A percentile compares a stretch with the other conserved stretches of the same genome.
phyloP scores from a whole-genome alignment of 2,888 invertebrate species.

The Torymus texanus region DNA sequence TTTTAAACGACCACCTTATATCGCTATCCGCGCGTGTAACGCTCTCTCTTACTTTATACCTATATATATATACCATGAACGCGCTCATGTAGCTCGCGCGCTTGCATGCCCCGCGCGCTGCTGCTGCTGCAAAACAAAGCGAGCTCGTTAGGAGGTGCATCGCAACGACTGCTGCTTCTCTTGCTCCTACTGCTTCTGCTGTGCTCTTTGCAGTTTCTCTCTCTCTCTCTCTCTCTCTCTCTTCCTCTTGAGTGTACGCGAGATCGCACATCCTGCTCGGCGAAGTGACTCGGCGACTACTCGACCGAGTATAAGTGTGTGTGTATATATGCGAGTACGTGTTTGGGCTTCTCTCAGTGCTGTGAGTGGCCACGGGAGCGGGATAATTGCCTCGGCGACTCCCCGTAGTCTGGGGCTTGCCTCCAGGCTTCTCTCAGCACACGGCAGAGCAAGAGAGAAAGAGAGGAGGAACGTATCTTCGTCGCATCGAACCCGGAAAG shows the following conservation, averaged over 20 bases:
- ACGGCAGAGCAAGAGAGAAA: conserved; percentile 16
- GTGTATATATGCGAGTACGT: conserved; percentile 15
- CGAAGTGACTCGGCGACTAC: conserved; percentile 23
- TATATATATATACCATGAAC: conserved; percentile 20
- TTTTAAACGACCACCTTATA: conserved; percentile 54
- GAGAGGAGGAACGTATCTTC: conserved; percentile 32
- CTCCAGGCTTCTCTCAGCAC: conserved; percentile 28
- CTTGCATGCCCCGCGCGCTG: conserved; percentile 37
- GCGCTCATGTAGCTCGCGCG: conserved; percentile 35
- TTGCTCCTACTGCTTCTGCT: conserved; percentile 59
- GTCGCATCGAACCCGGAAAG: conserved; percentile 58
- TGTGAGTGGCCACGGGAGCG: conserved; percentile 52
- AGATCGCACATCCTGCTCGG: conserved; percentile 42
- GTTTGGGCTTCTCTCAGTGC: not conserved
- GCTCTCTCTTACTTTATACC: conserved; percentile 1
- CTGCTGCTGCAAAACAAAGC: conserved; percentile 72
- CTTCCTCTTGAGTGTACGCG: conserved; percentile 11
- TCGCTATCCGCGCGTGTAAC: conserved; percentile 25
- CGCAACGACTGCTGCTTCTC: conserved; percentile 66
- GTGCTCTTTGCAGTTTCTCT: conserved; percentile 38
- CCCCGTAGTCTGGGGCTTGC: conserved; percentile 50
- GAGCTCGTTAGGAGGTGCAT: conserved; percentile 74
- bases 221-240: conserved; percentile 36
- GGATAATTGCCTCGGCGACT: conserved; percentile 64
- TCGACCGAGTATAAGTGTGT: not conserved